A percentile compares a stretch with the other conserved stretches of the same genome.
Conservation (phyloP, 2,113 vertebrate species). For the Platanista minor region DNA sequence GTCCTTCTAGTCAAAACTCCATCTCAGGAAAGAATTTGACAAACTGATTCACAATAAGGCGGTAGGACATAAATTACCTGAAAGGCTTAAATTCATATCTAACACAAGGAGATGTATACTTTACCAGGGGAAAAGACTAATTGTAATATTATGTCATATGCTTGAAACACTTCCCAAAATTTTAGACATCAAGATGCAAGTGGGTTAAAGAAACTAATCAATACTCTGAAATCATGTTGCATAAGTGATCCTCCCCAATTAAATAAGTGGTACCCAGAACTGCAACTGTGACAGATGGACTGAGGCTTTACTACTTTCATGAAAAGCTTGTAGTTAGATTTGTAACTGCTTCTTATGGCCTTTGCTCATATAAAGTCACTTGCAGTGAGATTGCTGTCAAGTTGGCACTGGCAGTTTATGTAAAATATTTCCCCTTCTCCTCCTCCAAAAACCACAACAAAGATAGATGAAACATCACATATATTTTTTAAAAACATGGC, state of each 20-base stretch:
- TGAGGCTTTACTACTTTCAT: neutral
- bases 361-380: neutral
- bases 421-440: neutral
- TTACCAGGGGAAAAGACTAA: neutral
- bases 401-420: neutral
- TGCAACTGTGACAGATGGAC: neutral
- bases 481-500: neutral
- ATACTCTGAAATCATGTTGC: neutral
- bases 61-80: neutral
- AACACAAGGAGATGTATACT: neutral
- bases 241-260: neutral
- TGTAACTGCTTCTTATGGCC: neutral
- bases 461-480: neutral
- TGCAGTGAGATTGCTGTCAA: neutral
- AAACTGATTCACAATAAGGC: neutral
- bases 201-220: neutral
- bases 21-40: slow-evolving; percentile 7
- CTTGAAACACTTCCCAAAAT: neutral
- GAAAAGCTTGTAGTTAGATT: neutral
- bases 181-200: neutral
- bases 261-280: neutral
- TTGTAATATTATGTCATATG: neutral
- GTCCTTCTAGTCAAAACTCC: neutral
- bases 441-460: neutral
- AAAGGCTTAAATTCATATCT: neutral